phyloP scores from a whole-genome alignment of 2,888 invertebrate species.

The Rosalia funebris region DNA sequence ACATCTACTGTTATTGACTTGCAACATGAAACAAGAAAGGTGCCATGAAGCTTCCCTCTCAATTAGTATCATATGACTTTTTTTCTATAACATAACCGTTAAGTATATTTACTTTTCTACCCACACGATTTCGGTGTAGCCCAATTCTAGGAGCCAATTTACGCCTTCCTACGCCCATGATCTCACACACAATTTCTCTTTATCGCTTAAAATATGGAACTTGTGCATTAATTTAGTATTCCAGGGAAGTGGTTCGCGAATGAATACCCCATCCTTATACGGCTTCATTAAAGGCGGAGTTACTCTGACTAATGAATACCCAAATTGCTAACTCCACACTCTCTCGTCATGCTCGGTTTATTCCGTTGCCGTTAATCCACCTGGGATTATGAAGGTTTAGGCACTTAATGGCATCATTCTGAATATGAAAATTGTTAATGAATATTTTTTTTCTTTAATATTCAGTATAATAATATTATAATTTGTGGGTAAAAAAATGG shows the following conservation, averaged over 20 bases:
- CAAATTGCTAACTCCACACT: constrained; percentile 45
- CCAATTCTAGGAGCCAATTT: too few relatives aligned
- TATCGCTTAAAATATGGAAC: constrained; percentile 8
- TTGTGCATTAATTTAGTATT: constrained; percentile 27
- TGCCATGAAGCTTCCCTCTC: too few relatives aligned
- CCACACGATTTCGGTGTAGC: too few relatives aligned
- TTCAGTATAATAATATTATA: background rate
- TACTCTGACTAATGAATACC: constrained; percentile 46
- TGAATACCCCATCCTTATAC: constrained; percentile 19
- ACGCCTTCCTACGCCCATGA: too few relatives aligned
- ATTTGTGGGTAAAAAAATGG: background rate
- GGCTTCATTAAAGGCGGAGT: constrained; percentile 20
- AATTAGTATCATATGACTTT: too few relatives aligned
- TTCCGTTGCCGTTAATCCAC: constrained; percentile 27
- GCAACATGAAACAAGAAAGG: too few relatives aligned
- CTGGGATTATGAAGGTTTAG: constrained; percentile 22
- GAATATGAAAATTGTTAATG: constrained; percentile 23
- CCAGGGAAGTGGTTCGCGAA: constrained; percentile 37
- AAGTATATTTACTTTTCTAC: too few relatives aligned
- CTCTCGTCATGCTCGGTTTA: constrained; percentile 23
- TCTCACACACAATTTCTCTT: too few relatives aligned
- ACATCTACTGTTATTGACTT: too few relatives aligned
- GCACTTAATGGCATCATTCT: constrained; percentile 27
- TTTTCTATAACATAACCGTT: too few relatives aligned
- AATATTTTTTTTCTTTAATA: constrained; percentile 4